Percentiles rank a stretch among this genome's conserved stretches.
Conservation (phyloP, 2,888 invertebrate genomes). For the Chrysotoxum bicinctum region DNA sequence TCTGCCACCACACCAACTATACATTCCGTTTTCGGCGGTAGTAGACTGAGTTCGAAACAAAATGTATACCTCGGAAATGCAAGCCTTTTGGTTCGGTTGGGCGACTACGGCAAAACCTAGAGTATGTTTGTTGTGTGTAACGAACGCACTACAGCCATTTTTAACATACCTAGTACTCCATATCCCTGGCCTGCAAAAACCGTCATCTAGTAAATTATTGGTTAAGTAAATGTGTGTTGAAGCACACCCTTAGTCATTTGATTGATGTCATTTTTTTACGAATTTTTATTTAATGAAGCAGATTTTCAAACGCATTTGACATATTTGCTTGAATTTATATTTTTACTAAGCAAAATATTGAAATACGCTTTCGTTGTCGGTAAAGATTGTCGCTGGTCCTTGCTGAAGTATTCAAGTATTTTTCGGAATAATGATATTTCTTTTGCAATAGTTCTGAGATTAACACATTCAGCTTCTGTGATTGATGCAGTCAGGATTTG, state of each 20-base stretch:
- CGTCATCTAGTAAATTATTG: constrained; percentile 1
- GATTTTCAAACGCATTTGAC: too few relatives aligned
- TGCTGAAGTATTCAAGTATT: too few relatives aligned
- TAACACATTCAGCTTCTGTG: too few relatives aligned
- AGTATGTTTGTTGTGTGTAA: background rate
- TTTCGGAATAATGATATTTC: too few relatives aligned
- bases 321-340: too few relatives aligned
- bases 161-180: background rate
- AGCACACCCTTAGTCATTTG: background rate
- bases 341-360: too few relatives aligned
- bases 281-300: background rate
- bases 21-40: background rate
- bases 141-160: background rate
- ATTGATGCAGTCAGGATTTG: too few relatives aligned
- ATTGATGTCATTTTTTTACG: background rate
- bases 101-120: background rate
- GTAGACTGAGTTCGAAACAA: background rate
- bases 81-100: background rate
- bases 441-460: too few relatives aligned
- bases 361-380: too few relatives aligned
- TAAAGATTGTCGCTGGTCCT: too few relatives aligned
- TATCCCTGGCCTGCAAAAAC: background rate
- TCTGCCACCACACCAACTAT: background rate
- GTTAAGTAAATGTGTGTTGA: background rate
- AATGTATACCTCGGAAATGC: background rate